Base-by-base conservation (phyloP, 2,113 vertebrate genomes). In the Vicugna pacos region DNA sequence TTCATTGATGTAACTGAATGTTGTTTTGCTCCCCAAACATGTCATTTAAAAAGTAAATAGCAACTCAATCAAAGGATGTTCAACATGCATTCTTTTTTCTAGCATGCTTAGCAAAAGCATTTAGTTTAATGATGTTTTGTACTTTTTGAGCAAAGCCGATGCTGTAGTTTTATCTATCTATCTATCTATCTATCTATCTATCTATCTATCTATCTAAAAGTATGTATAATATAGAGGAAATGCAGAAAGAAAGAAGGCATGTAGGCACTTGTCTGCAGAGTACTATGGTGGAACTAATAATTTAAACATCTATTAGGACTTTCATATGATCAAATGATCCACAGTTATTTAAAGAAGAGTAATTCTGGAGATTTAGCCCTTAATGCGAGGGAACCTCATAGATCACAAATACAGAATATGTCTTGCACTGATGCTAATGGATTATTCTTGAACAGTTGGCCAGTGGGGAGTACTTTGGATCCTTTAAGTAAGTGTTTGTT, bases 11-110 rank as follows among this genome's bases (percentile, higher is more conserved):
- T 80, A 84, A 79, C 16, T 26, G 69, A 93, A 91, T 81, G 13
- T 54, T 4, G 13, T 46, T 95, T 91, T 82, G 42, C 32, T n/a
- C 20, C 50, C 19, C 17, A 65, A 81, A 48, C n/a, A 19, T 15
- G 32, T 91, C 6, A 81, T 20, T 89, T 92, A 42, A 97, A 94
- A 85, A 64, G 24, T 80, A 88, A 95, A 15, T 54, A 93, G n/a
- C 35, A 48, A 38, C 65, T 85, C 24, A 79, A 54, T 38, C 91
- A 20, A 89, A 91, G 56, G 8, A 42, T 91, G 28, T 22, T 65
- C 32, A 95, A 69, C 50, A 56, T 7, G n/a, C 12, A 15, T 72
- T 17, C 69, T 52, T 58, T 85, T 46, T 87, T 64, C 32, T 30
- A 54, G 19, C 7, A 6, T 77, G 7, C 15, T 87, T 64, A 87